A percentile compares a stretch with the other conserved stretches of the same genome.
Evolutionary conservation across 2,797 vertebrate species (phyloP).

Genomic region (Alfaro cultratus): DNA sequence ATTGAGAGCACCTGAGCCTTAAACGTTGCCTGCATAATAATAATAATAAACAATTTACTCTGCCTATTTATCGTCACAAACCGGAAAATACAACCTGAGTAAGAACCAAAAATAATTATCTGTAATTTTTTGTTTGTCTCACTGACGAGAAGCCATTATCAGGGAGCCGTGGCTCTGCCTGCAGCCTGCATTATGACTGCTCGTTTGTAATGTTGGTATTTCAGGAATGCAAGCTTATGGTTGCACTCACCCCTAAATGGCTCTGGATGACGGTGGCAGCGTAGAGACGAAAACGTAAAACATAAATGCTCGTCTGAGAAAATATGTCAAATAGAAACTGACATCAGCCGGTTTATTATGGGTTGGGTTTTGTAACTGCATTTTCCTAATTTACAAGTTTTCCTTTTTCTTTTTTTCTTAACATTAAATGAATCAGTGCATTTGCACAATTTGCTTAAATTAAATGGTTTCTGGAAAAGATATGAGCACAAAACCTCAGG

Average conservation of each 20-base stretch:
- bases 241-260: constrained; percentile 24
- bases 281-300: constrained; percentile 30
- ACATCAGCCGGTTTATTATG: constrained; percentile 12
- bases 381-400: constrained; percentile 25
- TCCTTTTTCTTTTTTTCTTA: constrained; percentile 17
- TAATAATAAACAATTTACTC: not conserved
- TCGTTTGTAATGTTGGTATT: constrained; percentile 24
- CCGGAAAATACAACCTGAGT: not conserved
- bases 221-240: constrained; percentile 33
- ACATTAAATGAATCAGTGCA: constrained; percentile 34
- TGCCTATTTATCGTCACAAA: constrained; percentile 1
- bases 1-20: not conserved
- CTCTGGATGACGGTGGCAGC: constrained; percentile 22
- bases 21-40: not conserved
- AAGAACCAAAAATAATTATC: constrained; percentile 21
- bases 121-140: constrained; percentile 21
- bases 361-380: constrained; percentile 34
- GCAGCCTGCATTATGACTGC: constrained; percentile 18
- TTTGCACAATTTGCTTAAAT: constrained; percentile 40
- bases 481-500: constrained; percentile 51
- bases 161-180: constrained; percentile 22
- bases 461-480: constrained; percentile 47
- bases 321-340: constrained; percentile 16
- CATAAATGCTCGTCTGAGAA: constrained; percentile 13
- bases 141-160: constrained; percentile 14